Conservation (phyloP, 2,113 vertebrate species). For the Nothobranchius kuhntae region DNA sequence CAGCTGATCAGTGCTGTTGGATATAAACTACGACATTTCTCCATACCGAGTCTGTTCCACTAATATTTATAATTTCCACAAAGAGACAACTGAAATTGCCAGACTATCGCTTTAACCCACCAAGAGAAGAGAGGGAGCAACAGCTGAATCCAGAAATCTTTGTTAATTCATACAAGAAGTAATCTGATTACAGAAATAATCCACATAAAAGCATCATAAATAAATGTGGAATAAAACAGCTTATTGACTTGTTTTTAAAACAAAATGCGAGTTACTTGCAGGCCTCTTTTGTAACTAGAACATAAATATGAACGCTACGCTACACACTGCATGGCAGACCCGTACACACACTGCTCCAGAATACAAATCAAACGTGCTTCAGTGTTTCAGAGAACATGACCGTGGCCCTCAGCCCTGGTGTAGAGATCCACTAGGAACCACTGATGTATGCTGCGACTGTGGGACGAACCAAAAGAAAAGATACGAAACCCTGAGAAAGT, state of each 20-base stretch:
- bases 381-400: constrained; percentile 54
- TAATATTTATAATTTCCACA: no score
- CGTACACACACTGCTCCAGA: constrained; percentile 62
- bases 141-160: constrained; percentile 17
- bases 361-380: constrained; percentile 63
- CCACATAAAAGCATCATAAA: constrained; percentile 58
- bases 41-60: no score
- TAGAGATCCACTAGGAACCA: no score
- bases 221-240: constrained; percentile 70
- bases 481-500: constrained; percentile 68
- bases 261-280: constrained; percentile 56
- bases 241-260: constrained; percentile 62
- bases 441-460: constrained; percentile 24
- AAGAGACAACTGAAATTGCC: no score
- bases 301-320: constrained; percentile 67
- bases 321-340: constrained; percentile 65
- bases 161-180: constrained; percentile 43
- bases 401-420: no score
- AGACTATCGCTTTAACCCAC: no score
- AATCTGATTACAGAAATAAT: constrained; percentile 35
- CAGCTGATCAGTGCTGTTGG: no score
- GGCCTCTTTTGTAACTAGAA: constrained; percentile 40
- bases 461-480: constrained; percentile 49
- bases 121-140: no score
- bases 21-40: no score